Evolutionary conservation across 2,888 invertebrate genomes (phyloP), one percentile per base, ranked within the genome.

Genomic region (Spodoptera littoralis): DNA sequence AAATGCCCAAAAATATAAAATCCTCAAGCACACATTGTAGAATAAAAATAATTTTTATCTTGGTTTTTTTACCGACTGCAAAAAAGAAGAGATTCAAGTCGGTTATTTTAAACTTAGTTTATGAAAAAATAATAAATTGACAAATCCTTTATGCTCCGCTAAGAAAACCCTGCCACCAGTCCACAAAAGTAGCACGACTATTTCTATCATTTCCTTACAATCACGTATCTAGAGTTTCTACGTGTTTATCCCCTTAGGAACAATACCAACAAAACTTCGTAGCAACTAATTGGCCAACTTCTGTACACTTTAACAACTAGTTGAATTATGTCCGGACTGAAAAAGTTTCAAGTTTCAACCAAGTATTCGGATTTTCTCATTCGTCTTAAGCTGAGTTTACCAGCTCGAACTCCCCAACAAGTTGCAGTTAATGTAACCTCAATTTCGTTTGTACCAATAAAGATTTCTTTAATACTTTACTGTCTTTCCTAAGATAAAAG

Each of bases 261-360:
- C 80, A 82, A 82, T 79, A 82, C 77, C 71, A 81, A 81, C 79
- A 82, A 70, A 88, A 86, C 81, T 89, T 86, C 63, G 71, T 70
- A 76, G 81, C 76, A 84, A 85, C 87, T 88, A 90, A 92, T 92
- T 91, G 89, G 88, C 82, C 81, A 90, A 90, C 85, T 92, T 92
- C 82, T 80, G 80, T 79, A 82, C 84, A 84, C 87, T 90, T 87
- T 82, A 86, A 88, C 90, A 89, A 86, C 84, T 85, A 83, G 79
- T 85, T 82, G 84, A 83, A 84, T 85, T 84, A 83, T 82, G 76
- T 80, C 76, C 72, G 74, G 76, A 75, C 79, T 72, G 73, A 77
- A 82, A 85, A 84, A 82, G 80, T 81, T 80, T 62, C 24, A 72
- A 81, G 75, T 79, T 80, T 79, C 76, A 53, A 51, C 60, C 70